A percentile compares a stretch with the other conserved stretches of the same genome.
phyloP scores from a whole-genome alignment of 2,797 vertebrate genomes.

The Sitta carolinensis region DNA sequence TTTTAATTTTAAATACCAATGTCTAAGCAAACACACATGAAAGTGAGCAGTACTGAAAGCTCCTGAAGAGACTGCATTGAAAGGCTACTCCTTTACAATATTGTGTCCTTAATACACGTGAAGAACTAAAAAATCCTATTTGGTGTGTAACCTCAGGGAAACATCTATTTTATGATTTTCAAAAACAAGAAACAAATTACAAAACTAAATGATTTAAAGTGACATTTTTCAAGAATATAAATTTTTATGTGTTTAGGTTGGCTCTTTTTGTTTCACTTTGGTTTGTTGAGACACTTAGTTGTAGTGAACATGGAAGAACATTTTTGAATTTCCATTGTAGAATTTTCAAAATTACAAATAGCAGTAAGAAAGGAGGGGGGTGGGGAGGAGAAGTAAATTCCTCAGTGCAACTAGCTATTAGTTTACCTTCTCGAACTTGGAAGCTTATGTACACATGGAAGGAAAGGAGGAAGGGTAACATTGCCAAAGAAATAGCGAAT shows the following conservation, averaged over 20 bases:
- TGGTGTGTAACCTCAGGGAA: background rate
- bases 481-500: background rate
- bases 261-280: background rate
- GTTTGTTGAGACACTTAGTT: background rate
- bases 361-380: background rate
- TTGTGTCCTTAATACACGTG: background rate
- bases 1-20: background rate
- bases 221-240: rapidly evolving
- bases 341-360: background rate
- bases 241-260: rapidly evolving
- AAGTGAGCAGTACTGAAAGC: background rate
- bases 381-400: rapidly evolving
- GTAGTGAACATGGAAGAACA: background rate
- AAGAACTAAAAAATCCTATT: background rate
- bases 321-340: background rate
- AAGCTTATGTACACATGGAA: background rate
- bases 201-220: background rate
- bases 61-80: background rate
- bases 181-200: background rate
- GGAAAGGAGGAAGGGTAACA: background rate
- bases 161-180: background rate
- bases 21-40: background rate
- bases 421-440: background rate
- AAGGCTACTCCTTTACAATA: background rate
- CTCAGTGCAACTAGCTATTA: background rate